These are phyloP conservation scores for Bufotes viridis DNA, from an alignment of 2,797 vertebrate species.

Conservation along the genomic window DNA sequence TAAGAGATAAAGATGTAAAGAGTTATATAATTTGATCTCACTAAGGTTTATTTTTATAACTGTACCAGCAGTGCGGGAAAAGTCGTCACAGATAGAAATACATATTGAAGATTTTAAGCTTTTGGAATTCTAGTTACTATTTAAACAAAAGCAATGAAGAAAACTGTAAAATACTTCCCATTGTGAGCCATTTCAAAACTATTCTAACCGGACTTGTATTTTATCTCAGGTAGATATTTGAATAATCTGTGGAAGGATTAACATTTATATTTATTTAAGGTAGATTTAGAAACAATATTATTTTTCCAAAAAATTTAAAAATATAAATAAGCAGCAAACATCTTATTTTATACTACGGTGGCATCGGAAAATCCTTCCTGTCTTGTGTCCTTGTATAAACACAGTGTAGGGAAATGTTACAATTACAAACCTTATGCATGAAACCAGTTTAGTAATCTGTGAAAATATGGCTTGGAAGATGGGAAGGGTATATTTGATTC, in stretches of 20 bases:
- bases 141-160: not conserved
- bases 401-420: not conserved
- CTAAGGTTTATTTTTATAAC: not conserved
- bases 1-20: no score
- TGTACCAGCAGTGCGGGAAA: not conserved
- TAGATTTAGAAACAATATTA: slow-evolving; percentile 17
- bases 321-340: slow-evolving; percentile 9
- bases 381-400: slow-evolving; percentile 27
- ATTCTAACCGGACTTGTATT: not conserved
- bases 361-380: not conserved
- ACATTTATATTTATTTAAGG: not conserved
- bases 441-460: slow-evolving; percentile 18
- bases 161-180: not conserved
- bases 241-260: not conserved
- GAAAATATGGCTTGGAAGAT: not conserved
- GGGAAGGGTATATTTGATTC: not conserved
- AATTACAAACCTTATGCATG: slow-evolving; percentile 7
- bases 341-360: slow-evolving; percentile 32
- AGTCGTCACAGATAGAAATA: no score
- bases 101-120: no score
- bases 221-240: not conserved
- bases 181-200: slow-evolving; percentile 5
- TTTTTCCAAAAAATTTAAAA: slow-evolving; percentile 12
- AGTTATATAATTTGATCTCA: no score
- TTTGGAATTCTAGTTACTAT: no score